Conservation (phyloP, 2,888 invertebrate genomes). For the Torymus texanus region DNA sequence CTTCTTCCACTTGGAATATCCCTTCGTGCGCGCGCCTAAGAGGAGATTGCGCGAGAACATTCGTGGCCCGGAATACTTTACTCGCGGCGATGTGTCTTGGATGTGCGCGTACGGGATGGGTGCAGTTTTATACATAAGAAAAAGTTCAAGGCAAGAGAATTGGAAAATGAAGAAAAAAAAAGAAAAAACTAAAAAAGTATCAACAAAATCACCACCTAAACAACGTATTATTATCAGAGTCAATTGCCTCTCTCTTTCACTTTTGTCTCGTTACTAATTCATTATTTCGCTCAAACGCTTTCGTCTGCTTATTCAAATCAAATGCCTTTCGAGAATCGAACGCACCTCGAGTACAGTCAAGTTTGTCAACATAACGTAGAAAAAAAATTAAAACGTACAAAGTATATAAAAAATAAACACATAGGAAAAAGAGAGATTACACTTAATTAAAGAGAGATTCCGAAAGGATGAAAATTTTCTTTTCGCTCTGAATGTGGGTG, state of each 20-base stretch:
- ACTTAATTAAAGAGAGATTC: constrained; percentile 45
- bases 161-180: constrained; percentile 37
- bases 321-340: constrained; percentile 49
- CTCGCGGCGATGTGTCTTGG: too few species aligned
- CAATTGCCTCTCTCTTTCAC: constrained; percentile 43
- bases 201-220: constrained; percentile 51
- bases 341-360: constrained; percentile 56
- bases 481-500: constrained; percentile 24
- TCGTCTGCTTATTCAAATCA: constrained; percentile 35
- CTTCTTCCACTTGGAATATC: constrained; percentile 12
- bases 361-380: constrained; percentile 55
- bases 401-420: constrained; percentile 50
- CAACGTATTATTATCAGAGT: constrained; percentile 31
- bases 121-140: too few species aligned
- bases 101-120: too few species aligned
- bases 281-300: constrained; percentile 32
- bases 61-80: constrained; percentile 38
- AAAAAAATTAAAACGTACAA: constrained; percentile 53
- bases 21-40: background rate
- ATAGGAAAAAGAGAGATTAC: constrained; percentile 49
- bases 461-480: constrained; percentile 46
- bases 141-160: constrained; percentile 48
- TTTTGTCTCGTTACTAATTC: constrained; percentile 34
- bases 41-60: constrained; percentile 53
- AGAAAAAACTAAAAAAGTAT: constrained; percentile 43